phyloP scores from a whole-genome alignment of 2,797 vertebrate species.

The Bryconaethiops microstoma region DNA sequence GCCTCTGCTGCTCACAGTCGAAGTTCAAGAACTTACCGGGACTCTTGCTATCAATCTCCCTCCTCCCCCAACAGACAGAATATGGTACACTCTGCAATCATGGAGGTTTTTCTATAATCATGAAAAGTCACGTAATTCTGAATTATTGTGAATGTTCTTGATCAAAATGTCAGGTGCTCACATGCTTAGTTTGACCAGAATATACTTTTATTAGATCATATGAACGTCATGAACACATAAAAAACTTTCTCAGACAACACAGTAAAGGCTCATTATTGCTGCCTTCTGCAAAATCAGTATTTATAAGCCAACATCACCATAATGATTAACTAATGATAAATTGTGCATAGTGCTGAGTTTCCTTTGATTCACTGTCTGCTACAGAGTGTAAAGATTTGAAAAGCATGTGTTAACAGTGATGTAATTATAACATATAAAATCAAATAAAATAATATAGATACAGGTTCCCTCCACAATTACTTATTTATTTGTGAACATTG shows the following conservation, averaged over 20 bases:
- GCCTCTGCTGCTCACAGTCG: constrained; percentile 85
- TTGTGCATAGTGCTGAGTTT: background rate
- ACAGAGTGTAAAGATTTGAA: background rate
- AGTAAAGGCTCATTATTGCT: background rate
- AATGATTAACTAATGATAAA: background rate
- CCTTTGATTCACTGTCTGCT: background rate
- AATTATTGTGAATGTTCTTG: background rate
- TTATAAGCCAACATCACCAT: background rate
- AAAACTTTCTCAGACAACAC: background rate
- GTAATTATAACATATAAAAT: background rate
- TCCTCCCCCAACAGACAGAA: constrained; percentile 86
- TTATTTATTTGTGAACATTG: background rate
- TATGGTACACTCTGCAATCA: constrained; percentile 77
- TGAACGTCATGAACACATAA: background rate
- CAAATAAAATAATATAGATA: background rate
- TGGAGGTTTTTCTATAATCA: background rate
- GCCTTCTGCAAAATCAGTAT: too few relatives aligned
- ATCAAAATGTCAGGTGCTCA: background rate
- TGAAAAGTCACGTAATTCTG: background rate
- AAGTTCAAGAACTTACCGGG: constrained; percentile 86
- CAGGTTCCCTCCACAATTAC: background rate
- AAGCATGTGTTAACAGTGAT: background rate
- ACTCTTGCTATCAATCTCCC: constrained; percentile 85
- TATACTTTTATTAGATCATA: background rate
- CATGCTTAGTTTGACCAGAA: too few relatives aligned